Conservation (phyloP, 2,797 vertebrate species). For the Pantherophis alleghaniensis region DNA sequence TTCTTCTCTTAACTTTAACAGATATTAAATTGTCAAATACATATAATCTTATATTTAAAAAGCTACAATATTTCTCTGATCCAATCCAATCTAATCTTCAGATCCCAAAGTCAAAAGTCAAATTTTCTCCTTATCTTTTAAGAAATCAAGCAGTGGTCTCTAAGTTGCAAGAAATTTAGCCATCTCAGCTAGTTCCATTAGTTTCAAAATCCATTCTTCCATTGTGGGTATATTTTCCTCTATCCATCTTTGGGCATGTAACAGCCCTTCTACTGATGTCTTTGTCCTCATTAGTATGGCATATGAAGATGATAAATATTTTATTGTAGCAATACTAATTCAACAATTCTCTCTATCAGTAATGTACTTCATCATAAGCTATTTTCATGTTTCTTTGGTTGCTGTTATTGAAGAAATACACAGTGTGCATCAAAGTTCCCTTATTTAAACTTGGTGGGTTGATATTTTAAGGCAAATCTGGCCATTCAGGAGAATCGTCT, state of each 20-base stretch:
- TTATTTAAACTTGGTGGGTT: neutral
- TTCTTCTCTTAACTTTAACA: neutral
- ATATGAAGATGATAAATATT: neutral
- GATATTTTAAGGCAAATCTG: conserved; percentile 82
- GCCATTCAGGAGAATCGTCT: conserved; percentile 88
- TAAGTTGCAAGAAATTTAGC: neutral
- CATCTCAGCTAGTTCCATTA: neutral
- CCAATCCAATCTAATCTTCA: neutral
- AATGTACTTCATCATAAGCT: neutral
- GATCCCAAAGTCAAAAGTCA: neutral
- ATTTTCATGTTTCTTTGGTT: neutral
- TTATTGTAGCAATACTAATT: neutral
- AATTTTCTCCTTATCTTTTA: neutral
- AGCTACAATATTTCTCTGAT: neutral
- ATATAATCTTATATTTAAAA: neutral
- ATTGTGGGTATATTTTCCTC: neutral
- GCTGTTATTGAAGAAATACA: too few relatives aligned
- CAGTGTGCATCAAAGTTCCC: too few relatives aligned
- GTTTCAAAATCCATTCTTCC: neutral
- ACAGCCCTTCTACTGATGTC: neutral
- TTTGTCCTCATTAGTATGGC: neutral
- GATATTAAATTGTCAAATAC: neutral
- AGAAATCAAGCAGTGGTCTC: neutral
- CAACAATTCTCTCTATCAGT: neutral
- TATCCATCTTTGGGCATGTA: neutral